These are phyloP conservation scores for Bellardia bayeri DNA, from an alignment of 2,888 invertebrate species.

Conservation along the genomic window DNA sequence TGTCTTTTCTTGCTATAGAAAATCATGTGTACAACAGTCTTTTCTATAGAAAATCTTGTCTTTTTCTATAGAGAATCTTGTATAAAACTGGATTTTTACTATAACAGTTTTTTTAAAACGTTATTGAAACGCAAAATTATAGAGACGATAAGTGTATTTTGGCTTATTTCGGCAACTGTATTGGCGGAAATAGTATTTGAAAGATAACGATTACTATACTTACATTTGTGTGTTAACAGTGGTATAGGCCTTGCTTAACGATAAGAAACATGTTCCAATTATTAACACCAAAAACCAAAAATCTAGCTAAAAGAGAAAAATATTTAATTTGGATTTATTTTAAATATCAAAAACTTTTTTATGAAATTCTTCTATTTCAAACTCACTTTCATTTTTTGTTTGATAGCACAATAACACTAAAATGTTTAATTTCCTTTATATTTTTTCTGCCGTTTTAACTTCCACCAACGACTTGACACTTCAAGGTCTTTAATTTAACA, in stretches of 20 bases:
- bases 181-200: background rate
- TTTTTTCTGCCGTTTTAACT: conserved; percentile 50
- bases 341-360: background rate
- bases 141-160: no score
- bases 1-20: no score
- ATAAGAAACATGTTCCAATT: conserved; percentile 5
- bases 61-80: no score
- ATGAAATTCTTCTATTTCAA: background rate
- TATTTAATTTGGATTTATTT: background rate
- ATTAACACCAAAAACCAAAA: background rate
- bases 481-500: conserved; percentile 57
- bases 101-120: no score
- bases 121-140: no score
- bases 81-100: no score
- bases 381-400: conserved; percentile 59
- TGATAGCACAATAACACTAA: background rate
- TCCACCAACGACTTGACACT: conserved; percentile 41
- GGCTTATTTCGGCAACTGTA: no score
- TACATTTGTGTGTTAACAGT: conserved; percentile 63
- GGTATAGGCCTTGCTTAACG: conserved; percentile 15
- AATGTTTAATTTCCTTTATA: conserved; percentile 11
- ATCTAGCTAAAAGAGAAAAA: conserved; percentile 25
- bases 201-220: conserved; percentile 14
- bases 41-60: no score
- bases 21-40: no score